phyloP scores from a whole-genome alignment of 2,797 vertebrate genomes.

The Spinus pinus region DNA sequence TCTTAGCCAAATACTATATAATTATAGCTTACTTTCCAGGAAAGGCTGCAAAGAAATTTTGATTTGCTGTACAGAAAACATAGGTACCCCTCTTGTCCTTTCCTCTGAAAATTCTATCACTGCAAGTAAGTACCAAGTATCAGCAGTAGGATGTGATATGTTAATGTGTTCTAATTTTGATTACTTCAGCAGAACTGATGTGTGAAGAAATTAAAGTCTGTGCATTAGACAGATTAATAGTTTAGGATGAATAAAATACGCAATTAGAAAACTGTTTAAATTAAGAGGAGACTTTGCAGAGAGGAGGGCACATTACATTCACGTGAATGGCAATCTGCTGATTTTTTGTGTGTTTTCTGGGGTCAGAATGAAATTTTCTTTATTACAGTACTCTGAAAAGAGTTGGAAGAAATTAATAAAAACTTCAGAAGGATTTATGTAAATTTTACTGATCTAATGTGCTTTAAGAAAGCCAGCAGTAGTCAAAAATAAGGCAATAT shows the following conservation, averaged over 20 bases:
- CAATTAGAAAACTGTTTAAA: slow-evolving; percentile 39
- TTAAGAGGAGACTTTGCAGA: neutral
- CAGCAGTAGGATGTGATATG: slow-evolving; percentile 40
- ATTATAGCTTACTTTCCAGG: neutral
- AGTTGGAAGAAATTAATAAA: neutral
- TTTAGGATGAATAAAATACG: slow-evolving; percentile 31
- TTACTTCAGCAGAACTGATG: slow-evolving; percentile 68
- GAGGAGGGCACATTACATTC: neutral
- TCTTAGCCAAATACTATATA: neutral
- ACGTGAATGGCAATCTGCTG: neutral
- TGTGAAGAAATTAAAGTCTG: slow-evolving; percentile 62
- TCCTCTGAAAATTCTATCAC: neutral
- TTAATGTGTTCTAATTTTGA: slow-evolving; percentile 63
- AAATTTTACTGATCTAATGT: neutral
- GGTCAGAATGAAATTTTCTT: neutral
- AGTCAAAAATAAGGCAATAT: neutral
- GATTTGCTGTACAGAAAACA: neutral
- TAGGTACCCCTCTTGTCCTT: neutral
- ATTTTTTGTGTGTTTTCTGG: neutral
- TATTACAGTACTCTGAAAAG: neutral
- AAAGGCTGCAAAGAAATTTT: slow-evolving; percentile 2
- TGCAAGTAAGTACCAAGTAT: slow-evolving; percentile 28
- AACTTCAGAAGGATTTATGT: neutral
- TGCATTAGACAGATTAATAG: slow-evolving; percentile 57
- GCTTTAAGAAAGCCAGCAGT: neutral